Percentiles rank a stretch among this genome's conserved stretches.
These are phyloP conservation scores for Diorhabda elongata DNA, from an alignment of 1,140 invertebrate species.

Conservation along the genomic window DNA sequence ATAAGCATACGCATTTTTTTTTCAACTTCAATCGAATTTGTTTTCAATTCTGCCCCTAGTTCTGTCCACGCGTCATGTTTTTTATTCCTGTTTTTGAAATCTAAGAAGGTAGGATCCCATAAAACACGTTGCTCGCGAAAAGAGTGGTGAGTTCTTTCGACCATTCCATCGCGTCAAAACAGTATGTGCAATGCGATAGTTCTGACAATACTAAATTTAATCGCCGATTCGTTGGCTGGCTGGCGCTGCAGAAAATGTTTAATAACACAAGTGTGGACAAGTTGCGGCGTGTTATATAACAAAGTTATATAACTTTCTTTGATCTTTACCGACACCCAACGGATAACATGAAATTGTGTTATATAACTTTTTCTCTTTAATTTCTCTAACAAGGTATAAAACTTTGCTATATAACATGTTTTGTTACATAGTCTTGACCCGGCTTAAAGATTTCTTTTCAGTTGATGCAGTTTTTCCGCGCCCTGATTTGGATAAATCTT, in stretches of 20 bases:
- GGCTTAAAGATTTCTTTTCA: not conserved
- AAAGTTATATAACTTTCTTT: not conserved
- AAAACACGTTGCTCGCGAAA: slow-evolving; percentile 14
- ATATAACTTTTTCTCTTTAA: slow-evolving; percentile 5
- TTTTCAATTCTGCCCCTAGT: too few relatives aligned
- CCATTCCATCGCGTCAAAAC: slow-evolving; percentile 14
- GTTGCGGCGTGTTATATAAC: not conserved
- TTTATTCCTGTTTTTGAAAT: too few relatives aligned
- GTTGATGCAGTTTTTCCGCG: too few relatives aligned
- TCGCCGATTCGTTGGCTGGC: not conserved
- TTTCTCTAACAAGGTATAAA: slow-evolving; percentile 14
- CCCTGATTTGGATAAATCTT: too few relatives aligned
- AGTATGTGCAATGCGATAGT: not conserved
- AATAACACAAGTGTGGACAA: not conserved
- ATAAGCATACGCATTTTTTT: too few relatives aligned
- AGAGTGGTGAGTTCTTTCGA: slow-evolving; percentile 15
- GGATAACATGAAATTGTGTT: slow-evolving; percentile 4
- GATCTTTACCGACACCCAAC: not conserved
- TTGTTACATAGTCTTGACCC: slow-evolving; percentile 15
- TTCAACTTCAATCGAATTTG: too few relatives aligned
- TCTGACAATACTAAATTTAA: not conserved
- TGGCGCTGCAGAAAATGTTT: not conserved
- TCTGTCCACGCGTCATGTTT: too few relatives aligned
- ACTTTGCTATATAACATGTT: slow-evolving; percentile 17
- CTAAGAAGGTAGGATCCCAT: slow-evolving; percentile 11